These are phyloP conservation scores for Hydrophis major DNA, from an alignment of 2,797 vertebrate species.

Conservation along the genomic window DNA sequence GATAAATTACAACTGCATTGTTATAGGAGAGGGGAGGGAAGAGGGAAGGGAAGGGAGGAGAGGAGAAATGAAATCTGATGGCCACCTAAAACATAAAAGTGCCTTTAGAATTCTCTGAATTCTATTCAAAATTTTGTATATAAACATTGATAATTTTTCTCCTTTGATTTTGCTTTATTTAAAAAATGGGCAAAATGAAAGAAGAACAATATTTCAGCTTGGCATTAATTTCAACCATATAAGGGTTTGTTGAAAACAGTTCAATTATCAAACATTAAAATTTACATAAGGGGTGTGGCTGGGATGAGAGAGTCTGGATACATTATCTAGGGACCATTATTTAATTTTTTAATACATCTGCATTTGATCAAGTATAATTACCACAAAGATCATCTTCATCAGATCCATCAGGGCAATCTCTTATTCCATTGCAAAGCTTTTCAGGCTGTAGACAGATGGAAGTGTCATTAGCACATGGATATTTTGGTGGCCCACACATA, in stretches of 20 bases:
- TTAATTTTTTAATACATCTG: background rate
- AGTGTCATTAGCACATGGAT: slow-evolving; percentile 92
- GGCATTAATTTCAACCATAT: background rate
- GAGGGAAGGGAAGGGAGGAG: no score
- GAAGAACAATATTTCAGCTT: background rate
- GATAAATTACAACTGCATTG: background rate
- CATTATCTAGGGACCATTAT: background rate
- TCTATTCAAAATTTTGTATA: background rate
- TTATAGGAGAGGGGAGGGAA: background rate
- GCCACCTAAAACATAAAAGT: background rate
- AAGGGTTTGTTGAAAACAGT: background rate
- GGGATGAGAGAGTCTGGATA: background rate
- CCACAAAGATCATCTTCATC: slow-evolving; percentile 95
- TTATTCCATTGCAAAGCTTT: slow-evolving; percentile 93
- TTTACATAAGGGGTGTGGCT: background rate
- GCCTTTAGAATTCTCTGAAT: background rate
- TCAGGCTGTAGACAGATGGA: slow-evolving; percentile 90
- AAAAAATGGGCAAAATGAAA: background rate
- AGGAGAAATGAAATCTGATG: background rate
- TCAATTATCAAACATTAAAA: background rate
- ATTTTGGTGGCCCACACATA: slow-evolving; percentile 91
- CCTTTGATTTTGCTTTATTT: background rate
- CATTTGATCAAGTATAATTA: slow-evolving; percentile 67
- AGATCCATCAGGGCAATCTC: slow-evolving; percentile 92
- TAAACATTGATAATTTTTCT: background rate